Evolutionary conservation across 1,140 invertebrate genomes (phyloP).

Genomic region (Riptortus pedestris): DNA sequence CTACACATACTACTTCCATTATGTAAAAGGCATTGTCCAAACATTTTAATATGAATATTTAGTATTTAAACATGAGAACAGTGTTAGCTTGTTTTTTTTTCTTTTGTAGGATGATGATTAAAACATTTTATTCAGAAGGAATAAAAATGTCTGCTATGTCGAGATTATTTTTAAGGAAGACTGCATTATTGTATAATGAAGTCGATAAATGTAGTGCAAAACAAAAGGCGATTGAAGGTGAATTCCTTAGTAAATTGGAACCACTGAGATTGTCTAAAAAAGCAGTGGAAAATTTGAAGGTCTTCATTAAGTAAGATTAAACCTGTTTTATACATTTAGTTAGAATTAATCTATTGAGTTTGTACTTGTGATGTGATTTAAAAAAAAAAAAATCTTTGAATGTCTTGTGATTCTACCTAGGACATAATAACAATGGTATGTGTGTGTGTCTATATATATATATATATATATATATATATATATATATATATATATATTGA

Average conservation of each 20-base stretch:
- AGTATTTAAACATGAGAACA: no score
- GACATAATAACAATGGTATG: neutral
- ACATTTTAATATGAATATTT: no score
- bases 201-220: neutral
- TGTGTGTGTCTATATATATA: neutral
- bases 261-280: neutral
- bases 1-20: no score
- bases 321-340: neutral
- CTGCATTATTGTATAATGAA: neutral
- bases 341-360: neutral
- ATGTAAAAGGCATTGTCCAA: no score
- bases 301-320: neutral
- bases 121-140: neutral
- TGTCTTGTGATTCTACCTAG: no score
- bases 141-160: neutral
- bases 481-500: no score
- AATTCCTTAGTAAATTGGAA: neutral
- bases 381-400: no score
- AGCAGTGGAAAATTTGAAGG: neutral
- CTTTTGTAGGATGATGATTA: neutral
- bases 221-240: neutral
- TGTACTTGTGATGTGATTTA: neutral
- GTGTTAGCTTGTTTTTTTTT: no score
- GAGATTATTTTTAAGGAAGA: neutral
- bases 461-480: neutral